Percentiles rank a stretch among this genome's conserved stretches.
Conservation (phyloP, 2,113 vertebrate genomes). For the Coregonus clupeaformis region DNA sequence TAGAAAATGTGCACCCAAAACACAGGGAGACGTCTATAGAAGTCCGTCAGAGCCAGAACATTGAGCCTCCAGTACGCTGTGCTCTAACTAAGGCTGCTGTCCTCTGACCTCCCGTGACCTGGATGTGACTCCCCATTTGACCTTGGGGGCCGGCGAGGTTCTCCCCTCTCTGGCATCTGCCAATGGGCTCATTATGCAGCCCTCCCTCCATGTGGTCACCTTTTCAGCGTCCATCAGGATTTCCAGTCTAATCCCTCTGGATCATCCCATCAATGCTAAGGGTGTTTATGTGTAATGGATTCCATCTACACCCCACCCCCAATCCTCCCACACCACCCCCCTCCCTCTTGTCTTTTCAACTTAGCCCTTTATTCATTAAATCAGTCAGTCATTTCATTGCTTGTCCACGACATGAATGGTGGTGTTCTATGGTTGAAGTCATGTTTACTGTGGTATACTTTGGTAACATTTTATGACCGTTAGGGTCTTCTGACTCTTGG, state of each 20-base stretch:
- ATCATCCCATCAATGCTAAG: constrained; percentile 74
- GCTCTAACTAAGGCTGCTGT: constrained; percentile 26
- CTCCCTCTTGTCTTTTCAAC: not conserved
- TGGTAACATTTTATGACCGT: not conserved
- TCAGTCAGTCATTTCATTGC: not conserved
- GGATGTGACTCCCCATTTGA: constrained; percentile 41
- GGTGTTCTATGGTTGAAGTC: not conserved
- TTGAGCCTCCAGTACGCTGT: constrained; percentile 30
- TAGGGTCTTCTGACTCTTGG: not conserved
- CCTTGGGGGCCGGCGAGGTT: constrained; percentile 8
- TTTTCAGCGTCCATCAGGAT: constrained; percentile 75
- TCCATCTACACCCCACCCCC: constrained; percentile 52
- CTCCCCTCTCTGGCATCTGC: constrained; percentile 8
- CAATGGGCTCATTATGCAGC: constrained; percentile 29
- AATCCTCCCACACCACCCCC: constrained; percentile 1
- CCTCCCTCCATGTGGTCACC: constrained; percentile 65
- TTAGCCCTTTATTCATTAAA: constrained; percentile 4
- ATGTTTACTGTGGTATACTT: not conserved
- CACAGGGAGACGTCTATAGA: too few species aligned
- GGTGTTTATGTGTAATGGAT: constrained; percentile 75
- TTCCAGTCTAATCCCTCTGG: constrained; percentile 70
- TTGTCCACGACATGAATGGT: not conserved
- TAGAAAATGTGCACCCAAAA: not conserved
- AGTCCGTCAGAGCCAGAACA: not conserved
- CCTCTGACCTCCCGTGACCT: constrained; percentile 61